Percentiles rank a stretch among this genome's conserved stretches.
These are phyloP conservation scores for Tokudaia tokunoshimensis DNA, from an alignment of 2,797 vertebrate species.

Conservation along the genomic window DNA sequence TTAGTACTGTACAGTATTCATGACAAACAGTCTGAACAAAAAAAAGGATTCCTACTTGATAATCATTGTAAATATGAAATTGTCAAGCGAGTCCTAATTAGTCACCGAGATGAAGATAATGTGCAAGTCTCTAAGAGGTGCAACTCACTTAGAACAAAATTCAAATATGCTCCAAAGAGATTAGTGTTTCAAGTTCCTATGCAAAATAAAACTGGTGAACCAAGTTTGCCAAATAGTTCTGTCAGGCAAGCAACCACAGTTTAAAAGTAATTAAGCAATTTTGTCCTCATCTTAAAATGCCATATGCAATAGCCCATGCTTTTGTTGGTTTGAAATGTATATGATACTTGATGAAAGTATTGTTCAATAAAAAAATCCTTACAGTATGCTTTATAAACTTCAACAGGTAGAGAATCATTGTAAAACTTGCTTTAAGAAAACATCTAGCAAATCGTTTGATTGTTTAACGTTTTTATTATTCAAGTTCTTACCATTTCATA, in stretches of 20 bases:
- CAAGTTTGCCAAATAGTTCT: constrained; percentile 78
- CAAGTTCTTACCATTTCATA: constrained; percentile 82
- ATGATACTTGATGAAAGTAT: constrained; percentile 72
- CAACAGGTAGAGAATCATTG: constrained; percentile 67
- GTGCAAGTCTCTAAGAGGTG: constrained; percentile 43
- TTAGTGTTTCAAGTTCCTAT: constrained; percentile 70
- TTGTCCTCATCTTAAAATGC: constrained; percentile 75
- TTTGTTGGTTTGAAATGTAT: constrained; percentile 64
- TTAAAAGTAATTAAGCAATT: constrained; percentile 79
- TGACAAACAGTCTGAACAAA: constrained; percentile 65
- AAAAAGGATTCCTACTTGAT: constrained; percentile 72
- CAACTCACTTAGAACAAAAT: constrained; percentile 71
- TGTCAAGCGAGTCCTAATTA: constrained; percentile 78
- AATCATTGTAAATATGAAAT: constrained; percentile 73
- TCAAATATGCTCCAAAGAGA: constrained; percentile 59
- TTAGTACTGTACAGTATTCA: constrained; percentile 51
- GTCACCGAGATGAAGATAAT: constrained; percentile 74
- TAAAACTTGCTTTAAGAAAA: constrained; percentile 78
- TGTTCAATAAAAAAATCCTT: constrained; percentile 29
- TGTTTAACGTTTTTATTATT: constrained; percentile 82
- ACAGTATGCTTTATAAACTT: constrained; percentile 63
- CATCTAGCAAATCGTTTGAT: constrained; percentile 75
- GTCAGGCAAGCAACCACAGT: constrained; percentile 61
- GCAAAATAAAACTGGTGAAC: constrained; percentile 79
- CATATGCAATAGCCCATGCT: constrained; percentile 24